Evolutionary conservation across 2,888 invertebrate genomes (phyloP), one percentile per base, ranked within the genome.

Genomic region (Crioceris asparagi): DNA sequence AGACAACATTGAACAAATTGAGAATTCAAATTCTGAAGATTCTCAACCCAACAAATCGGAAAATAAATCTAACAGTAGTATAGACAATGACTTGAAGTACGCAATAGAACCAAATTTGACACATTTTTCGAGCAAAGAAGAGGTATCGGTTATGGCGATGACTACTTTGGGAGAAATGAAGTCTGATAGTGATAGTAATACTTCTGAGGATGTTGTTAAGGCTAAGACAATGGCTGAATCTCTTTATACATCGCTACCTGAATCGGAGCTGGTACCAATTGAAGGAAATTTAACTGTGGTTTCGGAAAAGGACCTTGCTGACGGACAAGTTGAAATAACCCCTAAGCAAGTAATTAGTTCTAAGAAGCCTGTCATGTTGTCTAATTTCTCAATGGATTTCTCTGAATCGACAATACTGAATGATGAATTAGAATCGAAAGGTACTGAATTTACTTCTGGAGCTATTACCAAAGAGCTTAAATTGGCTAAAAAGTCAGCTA

Each of bases 281-380:
- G 71, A 74, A 58, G 70, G 71, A 62, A 74, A 73, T 66, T 67
- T 74, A 64, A 72, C 72, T 52, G 71, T 73, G 3, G 58, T 62
- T 27, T 63, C 66, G 8, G 62, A 64, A 41, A 57, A 57, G 44
- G 61, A 60, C 49, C 48, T 65, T 33, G 60, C 54, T 3, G 60
- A 64, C 35, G 54, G 55, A 15, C 73, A 74, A 53, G 69, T 67
- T 1, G 67, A 73, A 11, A 74, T 74, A 52, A 70, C 72, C 5
- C 66, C 71, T 1, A 50, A 52, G 4, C 44, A 49, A 31, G 46
- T 51, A 1, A 52, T 50, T 6, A 49, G 40, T 14, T 70, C 52
- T 31, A 51, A 53, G 17, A 60, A 58, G 45, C 56, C 59, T 0
- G 49, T 57, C 8, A 61, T 54, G 7, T 43, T 64, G 12, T 50